Percentiles rank a stretch among this genome's conserved stretches.
Evolutionary conservation across 1,140 invertebrate genomes (phyloP).

Genomic region (Geopemphigus sp.): DNA sequence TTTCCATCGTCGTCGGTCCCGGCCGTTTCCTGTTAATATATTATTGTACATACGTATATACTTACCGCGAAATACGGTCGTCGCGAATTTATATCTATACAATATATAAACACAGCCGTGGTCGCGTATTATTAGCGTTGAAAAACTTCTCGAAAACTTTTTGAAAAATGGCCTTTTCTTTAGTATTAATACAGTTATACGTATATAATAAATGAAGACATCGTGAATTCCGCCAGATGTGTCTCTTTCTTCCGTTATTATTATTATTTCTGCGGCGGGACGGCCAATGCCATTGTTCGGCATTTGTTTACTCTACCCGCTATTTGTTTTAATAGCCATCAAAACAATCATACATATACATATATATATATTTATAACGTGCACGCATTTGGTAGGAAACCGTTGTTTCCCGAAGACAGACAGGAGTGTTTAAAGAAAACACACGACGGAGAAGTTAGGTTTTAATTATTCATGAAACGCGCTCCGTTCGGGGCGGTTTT

Average conservation of each 20-base stretch:
- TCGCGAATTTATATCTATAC: conserved; percentile 4
- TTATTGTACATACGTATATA: too few species aligned
- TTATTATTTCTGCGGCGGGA: conserved; percentile 36
- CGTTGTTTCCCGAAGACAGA: too few species aligned
- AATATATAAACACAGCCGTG: neutral
- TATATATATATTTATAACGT: conserved; percentile 3
- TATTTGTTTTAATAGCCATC: conserved; percentile 44
- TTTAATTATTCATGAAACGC: too few species aligned
- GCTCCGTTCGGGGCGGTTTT: too few species aligned
- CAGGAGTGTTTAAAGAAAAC: too few species aligned
- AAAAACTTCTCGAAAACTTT: conserved; percentile 45
- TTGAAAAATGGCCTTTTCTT: conserved; percentile 43
- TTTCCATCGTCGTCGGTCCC: neutral
- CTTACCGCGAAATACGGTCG: conserved; percentile 5
- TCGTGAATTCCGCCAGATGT: conserved; percentile 43
- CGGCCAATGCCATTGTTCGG: conserved; percentile 23
- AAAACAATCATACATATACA: conserved; percentile 40
- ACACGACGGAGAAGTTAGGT: too few species aligned
- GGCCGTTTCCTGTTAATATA: conserved; percentile 39
- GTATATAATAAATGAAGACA: conserved; percentile 34
- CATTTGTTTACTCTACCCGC: conserved; percentile 31
- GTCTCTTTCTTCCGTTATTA: conserved; percentile 18
- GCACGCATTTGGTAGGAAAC: neutral
- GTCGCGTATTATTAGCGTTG: conserved; percentile 25
- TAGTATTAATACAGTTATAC: neutral